These are phyloP conservation scores for Punctoribates punctum DNA, from an alignment of 2,888 invertebrate species.

Conservation along the genomic window DNA sequence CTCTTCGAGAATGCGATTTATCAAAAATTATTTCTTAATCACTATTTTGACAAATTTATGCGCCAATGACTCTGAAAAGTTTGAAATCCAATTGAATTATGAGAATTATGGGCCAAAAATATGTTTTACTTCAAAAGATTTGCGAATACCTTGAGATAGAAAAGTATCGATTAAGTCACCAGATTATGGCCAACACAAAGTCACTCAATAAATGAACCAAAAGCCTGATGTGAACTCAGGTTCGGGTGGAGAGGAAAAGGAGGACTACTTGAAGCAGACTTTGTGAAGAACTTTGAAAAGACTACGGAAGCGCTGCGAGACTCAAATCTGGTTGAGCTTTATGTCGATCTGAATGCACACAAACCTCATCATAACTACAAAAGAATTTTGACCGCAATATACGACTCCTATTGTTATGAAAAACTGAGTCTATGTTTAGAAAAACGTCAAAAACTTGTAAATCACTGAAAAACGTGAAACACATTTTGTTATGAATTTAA, in stretches of 20 bases:
- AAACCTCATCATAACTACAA: constrained; percentile 25
- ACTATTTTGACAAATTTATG: constrained; percentile 34
- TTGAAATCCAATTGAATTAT: background rate
- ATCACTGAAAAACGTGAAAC: background rate
- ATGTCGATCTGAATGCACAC: background rate
- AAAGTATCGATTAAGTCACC: no score
- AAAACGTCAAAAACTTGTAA: background rate
- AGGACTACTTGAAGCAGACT: no score
- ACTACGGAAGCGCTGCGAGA: no score
- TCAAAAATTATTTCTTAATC: constrained; percentile 33
- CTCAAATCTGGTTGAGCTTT: constrained; percentile 7
- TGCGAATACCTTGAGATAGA: no score
- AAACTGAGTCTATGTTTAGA: background rate
- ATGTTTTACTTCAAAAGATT: no score
- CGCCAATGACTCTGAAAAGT: background rate
- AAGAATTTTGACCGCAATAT: background rate
- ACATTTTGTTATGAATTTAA: constrained; percentile 18
- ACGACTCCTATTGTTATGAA: background rate
- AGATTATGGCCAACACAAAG: no score
- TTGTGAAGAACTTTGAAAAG: no score
- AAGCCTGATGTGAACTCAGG: no score
- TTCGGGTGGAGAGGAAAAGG: no score
- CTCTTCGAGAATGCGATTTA: background rate
- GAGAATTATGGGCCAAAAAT: background rate
- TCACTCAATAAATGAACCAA: no score